Conservation (phyloP, 2,113 vertebrate species). For the Actinemys pallida region DNA sequence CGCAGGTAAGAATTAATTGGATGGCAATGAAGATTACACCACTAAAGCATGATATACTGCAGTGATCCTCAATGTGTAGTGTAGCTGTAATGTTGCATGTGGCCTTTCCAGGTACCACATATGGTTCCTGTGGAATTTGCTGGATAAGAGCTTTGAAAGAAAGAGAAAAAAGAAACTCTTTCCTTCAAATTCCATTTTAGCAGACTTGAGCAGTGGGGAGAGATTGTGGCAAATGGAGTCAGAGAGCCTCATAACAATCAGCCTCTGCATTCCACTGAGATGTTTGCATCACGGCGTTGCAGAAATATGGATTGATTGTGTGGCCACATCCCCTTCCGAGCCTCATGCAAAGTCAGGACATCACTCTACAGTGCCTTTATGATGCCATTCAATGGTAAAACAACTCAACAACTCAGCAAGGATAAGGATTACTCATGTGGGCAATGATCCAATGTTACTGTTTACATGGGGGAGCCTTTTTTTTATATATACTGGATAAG, state of each 20-base stretch:
- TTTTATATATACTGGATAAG: neutral
- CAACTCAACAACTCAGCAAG: neutral
- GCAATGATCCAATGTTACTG: neutral
- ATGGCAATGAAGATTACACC: neutral
- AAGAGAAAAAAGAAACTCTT: neutral
- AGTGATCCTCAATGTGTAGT: rapidly evolving
- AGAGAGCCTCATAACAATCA: neutral
- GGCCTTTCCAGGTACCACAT: neutral
- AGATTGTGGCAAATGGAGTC: neutral
- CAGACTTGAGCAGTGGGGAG: neutral
- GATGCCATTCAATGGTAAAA: neutral
- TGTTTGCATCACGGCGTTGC: neutral
- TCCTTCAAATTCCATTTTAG: neutral
- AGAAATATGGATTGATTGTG: neutral
- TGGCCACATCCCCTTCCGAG: neutral
- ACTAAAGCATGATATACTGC: neutral
- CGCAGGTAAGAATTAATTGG: rapidly evolving
- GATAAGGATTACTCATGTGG: neutral
- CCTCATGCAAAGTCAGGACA: neutral
- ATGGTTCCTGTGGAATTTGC: neutral
- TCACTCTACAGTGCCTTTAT: neutral
- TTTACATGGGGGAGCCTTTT: neutral
- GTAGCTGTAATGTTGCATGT: neutral
- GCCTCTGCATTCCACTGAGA: rapidly evolving
- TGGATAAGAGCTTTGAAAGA: neutral